Evolutionary conservation across 2,797 vertebrate genomes (phyloP).

Genomic region (Furcifer pardalis): DNA sequence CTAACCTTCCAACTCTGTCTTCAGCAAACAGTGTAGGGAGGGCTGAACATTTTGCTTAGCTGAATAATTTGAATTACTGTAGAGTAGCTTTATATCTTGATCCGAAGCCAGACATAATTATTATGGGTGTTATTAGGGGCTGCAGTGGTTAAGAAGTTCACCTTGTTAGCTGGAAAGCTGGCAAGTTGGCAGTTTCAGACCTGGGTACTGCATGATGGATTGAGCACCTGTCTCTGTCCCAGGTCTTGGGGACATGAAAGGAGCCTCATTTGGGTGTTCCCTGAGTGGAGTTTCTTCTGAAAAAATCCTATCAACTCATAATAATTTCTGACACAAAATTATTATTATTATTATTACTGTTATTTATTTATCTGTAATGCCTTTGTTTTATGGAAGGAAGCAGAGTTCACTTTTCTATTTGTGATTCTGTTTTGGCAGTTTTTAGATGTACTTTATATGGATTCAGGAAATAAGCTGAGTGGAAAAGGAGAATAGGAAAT

Average conservation of each 20-base stretch:
- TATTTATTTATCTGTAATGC: not conserved
- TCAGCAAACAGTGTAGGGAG: too few species aligned
- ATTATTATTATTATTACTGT: not conserved
- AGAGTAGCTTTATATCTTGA: not conserved
- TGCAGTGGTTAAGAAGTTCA: too few species aligned
- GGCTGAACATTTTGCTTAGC: not conserved
- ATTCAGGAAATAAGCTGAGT: not conserved
- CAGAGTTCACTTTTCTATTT: not conserved
- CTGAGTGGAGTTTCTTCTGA: too few species aligned
- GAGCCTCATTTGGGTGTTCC: too few species aligned
- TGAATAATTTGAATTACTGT: not conserved
- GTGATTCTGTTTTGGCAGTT: not conserved
- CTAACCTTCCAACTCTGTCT: too few species aligned
- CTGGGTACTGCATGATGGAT: too few species aligned
- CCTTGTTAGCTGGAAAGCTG: too few species aligned
- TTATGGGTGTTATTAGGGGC: not conserved
- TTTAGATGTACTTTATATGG: not conserved
- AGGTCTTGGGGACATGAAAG: too few species aligned
- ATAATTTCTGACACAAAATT: too few species aligned
- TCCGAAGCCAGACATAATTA: not conserved
- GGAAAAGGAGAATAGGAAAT: not conserved
- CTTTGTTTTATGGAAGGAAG: not conserved
- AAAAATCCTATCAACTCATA: too few species aligned
- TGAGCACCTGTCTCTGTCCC: too few species aligned
- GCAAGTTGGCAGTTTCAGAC: too few species aligned